A percentile compares a stretch with the other conserved stretches of the same genome.
phyloP scores from a whole-genome alignment of 2,113 vertebrate species.

The Mesoclemmys tuberculata region DNA sequence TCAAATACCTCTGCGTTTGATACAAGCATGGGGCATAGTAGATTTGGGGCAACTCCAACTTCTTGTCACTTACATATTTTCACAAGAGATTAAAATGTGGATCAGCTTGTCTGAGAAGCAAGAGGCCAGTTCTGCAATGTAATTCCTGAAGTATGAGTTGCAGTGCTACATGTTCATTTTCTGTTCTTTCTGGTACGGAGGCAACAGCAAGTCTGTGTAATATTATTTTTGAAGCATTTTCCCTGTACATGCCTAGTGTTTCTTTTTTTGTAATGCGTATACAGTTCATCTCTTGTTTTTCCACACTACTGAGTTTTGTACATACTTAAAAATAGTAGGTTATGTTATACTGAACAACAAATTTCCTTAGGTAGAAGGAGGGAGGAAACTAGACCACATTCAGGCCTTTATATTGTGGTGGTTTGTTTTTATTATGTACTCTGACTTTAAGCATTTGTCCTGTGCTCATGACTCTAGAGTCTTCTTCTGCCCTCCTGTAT shows the following conservation, averaged over 20 bases:
- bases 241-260: fast-evolving
- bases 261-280: background rate
- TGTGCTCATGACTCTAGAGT: too few relatives aligned
- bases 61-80: background rate
- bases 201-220: background rate
- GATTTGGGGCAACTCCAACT: background rate
- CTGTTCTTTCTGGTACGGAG: background rate
- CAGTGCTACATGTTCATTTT: background rate
- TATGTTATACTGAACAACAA: background rate
- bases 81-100: slow-evolving; percentile 52
- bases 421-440: background rate
- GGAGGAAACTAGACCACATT: background rate
- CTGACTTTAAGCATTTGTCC: too few relatives aligned
- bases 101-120: background rate
- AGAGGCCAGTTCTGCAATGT: background rate
- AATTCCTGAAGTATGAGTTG: fast-evolving
- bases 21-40: fast-evolving
- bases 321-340: fast-evolving
- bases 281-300: background rate
- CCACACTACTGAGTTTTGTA: background rate
- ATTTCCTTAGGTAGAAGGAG: background rate
- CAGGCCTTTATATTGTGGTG: background rate
- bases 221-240: background rate
- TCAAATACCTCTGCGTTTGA: background rate
- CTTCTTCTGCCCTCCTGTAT: background rate